phyloP scores from a whole-genome alignment of 2,797 vertebrate species.

The Protosalanx chinensis region DNA sequence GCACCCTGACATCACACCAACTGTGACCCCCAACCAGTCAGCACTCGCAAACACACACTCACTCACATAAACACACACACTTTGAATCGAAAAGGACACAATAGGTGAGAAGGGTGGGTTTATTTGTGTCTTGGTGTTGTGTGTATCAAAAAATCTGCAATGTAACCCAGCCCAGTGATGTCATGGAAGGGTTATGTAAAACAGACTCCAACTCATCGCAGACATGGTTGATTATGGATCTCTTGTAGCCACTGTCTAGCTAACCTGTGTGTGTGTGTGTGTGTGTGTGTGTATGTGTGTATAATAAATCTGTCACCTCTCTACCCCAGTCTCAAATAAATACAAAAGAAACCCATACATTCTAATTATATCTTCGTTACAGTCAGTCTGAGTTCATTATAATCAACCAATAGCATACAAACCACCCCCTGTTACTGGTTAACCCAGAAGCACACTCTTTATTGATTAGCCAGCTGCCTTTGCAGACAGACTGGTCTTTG shows the following conservation, averaged over 20 bases:
- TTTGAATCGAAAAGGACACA: neutral
- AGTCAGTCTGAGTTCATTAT: neutral
- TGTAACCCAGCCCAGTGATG: neutral
- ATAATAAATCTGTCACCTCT: neutral
- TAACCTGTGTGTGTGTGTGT: neutral
- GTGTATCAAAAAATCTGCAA: neutral
- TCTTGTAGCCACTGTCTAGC: neutral
- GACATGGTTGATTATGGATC: neutral
- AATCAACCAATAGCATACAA: neutral
- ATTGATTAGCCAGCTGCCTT: neutral
- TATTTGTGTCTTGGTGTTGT: neutral
- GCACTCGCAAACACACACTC: neutral
- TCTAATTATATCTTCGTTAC: neutral
- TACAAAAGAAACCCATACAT: neutral
- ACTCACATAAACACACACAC: neutral
- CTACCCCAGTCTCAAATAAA: neutral
- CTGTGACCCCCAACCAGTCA: neutral
- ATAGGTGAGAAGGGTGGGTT: neutral
- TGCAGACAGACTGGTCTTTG: neutral
- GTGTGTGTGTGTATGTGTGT: neutral
- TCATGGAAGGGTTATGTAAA: neutral
- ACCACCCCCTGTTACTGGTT: too few relatives aligned
- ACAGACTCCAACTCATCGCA: neutral
- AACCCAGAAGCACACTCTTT: neutral
- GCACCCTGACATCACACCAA: neutral